phyloP scores from a whole-genome alignment of 2,797 vertebrate genomes.

The Oceanodroma leucorhoa region DNA sequence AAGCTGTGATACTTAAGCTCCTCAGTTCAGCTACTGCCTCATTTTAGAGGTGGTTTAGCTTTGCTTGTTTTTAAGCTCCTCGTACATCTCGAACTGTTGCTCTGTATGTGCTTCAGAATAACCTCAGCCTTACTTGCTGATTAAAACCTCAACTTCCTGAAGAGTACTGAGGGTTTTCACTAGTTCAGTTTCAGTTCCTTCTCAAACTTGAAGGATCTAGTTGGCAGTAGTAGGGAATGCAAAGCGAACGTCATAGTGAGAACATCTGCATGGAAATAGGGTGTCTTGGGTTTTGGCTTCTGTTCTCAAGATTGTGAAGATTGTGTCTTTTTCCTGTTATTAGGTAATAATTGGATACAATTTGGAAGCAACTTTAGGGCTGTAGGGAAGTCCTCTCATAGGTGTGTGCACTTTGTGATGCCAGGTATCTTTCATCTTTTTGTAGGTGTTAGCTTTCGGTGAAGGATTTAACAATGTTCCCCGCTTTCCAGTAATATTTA shows the following conservation, averaged over 20 bases:
- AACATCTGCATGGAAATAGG: not conserved
- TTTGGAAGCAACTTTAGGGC: not conserved
- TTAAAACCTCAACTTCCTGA: not conserved
- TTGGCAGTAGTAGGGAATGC: not conserved
- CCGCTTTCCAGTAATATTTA: not conserved
- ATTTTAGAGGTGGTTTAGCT: not conserved
- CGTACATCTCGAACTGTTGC: not conserved
- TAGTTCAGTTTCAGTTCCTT: not conserved
- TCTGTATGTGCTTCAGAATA: not conserved
- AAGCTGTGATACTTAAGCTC: not conserved
- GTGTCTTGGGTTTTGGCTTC: not conserved
- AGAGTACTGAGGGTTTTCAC: not conserved
- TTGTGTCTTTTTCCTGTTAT: rapidly evolving
- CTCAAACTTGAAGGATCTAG: not conserved
- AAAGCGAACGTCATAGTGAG: not conserved
- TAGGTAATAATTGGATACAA: not conserved
- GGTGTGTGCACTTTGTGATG: not conserved
- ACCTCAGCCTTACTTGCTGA: not conserved
- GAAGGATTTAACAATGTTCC: not conserved
- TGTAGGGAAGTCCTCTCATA: not conserved
- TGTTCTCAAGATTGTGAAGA: not conserved
- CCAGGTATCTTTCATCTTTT: not conserved
- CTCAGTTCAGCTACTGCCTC: not conserved
- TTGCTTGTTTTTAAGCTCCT: not conserved
- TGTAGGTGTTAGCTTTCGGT: not conserved